Conservation (phyloP, 2,888 invertebrate genomes). For the Priocnemis perturbator region DNA sequence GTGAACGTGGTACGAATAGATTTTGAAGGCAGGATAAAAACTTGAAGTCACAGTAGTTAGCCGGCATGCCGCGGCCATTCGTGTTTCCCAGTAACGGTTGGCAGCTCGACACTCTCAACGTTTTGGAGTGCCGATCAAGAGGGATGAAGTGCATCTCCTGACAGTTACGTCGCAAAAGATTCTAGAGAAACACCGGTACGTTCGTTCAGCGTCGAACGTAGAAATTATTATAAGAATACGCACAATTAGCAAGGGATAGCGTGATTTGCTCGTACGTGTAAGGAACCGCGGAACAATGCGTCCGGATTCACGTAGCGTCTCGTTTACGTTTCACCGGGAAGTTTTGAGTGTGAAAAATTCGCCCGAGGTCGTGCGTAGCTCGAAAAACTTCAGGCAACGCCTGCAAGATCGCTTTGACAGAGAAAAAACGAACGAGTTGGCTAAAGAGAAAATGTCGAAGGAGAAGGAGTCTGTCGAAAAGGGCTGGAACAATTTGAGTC, state of each 20-base stretch:
- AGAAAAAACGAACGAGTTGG: slow-evolving; percentile 50
- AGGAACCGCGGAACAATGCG: slow-evolving; percentile 61
- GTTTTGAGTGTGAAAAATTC: slow-evolving; percentile 57
- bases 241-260: background rate
- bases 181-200: background rate
- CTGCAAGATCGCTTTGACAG: slow-evolving; percentile 72
- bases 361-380: slow-evolving; percentile 52
- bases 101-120: slow-evolving; percentile 35
- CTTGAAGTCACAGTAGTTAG: background rate
- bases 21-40: too few species aligned
- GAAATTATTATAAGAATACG: background rate
- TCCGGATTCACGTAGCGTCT: slow-evolving; percentile 72
- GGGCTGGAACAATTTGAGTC: slow-evolving; percentile 68
- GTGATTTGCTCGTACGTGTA: background rate
- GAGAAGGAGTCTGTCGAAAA: slow-evolving; percentile 57
- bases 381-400: slow-evolving; percentile 65
- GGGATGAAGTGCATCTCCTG: slow-evolving; percentile 25
- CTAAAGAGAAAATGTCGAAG: slow-evolving; percentile 51
- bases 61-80: slow-evolving; percentile 30
- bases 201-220: too few species aligned
- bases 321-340: slow-evolving; percentile 72
- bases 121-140: slow-evolving; percentile 5
- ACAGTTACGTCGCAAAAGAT: background rate
- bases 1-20: too few species aligned
- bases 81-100: slow-evolving; percentile 38